Evolutionary conservation across 2,113 vertebrate genomes (phyloP).

Genomic region (Collichthys lucidus): DNA sequence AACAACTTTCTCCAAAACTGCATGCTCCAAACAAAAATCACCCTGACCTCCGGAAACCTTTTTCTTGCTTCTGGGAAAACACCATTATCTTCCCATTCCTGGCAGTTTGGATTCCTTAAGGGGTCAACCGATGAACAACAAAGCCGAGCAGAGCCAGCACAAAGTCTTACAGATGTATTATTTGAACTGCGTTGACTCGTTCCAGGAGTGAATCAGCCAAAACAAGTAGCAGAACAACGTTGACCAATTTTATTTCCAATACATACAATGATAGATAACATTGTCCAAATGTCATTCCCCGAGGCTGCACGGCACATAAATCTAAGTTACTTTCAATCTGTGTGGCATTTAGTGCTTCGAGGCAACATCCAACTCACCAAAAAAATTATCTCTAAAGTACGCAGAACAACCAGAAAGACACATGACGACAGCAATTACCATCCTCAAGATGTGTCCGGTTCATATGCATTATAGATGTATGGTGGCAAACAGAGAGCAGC

Average conservation of each 20-base stretch:
- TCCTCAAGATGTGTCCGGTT: background rate
- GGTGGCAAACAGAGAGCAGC: conserved; percentile 24
- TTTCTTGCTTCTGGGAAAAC: conserved; percentile 29
- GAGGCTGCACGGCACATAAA: conserved; percentile 20
- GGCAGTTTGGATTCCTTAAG: conserved; percentile 37
- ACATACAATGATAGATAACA: conserved; percentile 23
- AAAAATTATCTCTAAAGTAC: background rate
- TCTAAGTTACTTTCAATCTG: conserved; percentile 9
- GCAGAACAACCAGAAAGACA: conserved; percentile 8
- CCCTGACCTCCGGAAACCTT: conserved; percentile 47
- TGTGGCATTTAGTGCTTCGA: conserved; percentile 13
- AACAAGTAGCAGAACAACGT: conserved; percentile 40
- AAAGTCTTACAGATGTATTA: conserved; percentile 32
- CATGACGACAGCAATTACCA: background rate
- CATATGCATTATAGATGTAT: conserved; percentile 8
- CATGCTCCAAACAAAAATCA: conserved; percentile 45
- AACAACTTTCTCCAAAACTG: conserved; percentile 13
- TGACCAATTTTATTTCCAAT: conserved; percentile 11
- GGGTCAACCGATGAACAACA: conserved; percentile 26
- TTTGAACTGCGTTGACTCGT: conserved; percentile 47
- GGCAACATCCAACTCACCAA: background rate
- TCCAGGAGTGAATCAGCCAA: background rate
- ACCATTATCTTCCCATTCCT: conserved; percentile 48
- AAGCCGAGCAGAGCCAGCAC: conserved; percentile 7
- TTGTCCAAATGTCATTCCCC: conserved; percentile 7